Base-by-base conservation (phyloP, 2,888 invertebrate species). In the Herminia tarsipennalis region DNA sequence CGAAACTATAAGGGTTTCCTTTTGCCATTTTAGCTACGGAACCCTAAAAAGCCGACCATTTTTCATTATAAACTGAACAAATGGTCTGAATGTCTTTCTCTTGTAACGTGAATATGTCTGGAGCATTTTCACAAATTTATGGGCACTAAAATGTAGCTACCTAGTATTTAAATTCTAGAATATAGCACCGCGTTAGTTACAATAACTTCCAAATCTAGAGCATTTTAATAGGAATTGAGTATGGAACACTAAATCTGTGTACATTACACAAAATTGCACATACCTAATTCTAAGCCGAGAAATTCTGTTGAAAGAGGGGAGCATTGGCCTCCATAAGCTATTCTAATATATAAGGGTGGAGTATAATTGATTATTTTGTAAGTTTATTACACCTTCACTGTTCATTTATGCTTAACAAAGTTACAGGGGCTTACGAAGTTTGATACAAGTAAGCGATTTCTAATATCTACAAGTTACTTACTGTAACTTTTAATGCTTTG, bases 121-220 rank as follows among this genome's bases (percentile, higher is more conserved):
- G 33, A 53, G 44, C 37, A 52, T 53, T 67, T 54, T 40, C 24
- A 56, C 54, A 37, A 40, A 66, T 65, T 60, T 63, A 66, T 38
- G 46, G 52, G 42, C 53, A 49, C 56, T 56, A 48, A 58, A 61
- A 49, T 56, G 46, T 51, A 46, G 44, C 47, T 43, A 56, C 29
- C 30, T 24, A 34, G 30, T 56, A 53, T 39, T 39, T 32, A 28
- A 48, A 41, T 35, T 52, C 63, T 53, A 50, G 44, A 58, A 52
- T 48, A 52, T 55, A 67, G 62, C 59, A 54, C 41, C 48, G 44
- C 42, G 38, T 56, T 62, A 58, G 34, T 59, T 66, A 55, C 55
- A 57, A 42, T 50, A 56, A 41, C 52, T 57, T 64, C 61, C 45
- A 59, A 55, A 73, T 72, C 53, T 60, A 38, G 49, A 57, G 40